Base-by-base conservation (phyloP, 2,888 invertebrate genomes). In the Caenorhabditis sp. region DNA sequence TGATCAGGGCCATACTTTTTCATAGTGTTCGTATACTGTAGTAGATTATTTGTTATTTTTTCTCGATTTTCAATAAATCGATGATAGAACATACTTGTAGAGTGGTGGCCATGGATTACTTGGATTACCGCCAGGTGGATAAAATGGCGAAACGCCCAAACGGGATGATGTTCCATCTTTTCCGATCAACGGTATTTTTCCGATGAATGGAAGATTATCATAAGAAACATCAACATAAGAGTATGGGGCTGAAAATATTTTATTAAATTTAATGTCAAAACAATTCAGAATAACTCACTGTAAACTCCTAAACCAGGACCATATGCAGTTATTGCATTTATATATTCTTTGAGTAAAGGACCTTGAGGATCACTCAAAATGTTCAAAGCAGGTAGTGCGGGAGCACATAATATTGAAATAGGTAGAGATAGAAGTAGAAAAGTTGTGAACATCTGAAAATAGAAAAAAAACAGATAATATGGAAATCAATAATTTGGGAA, bases 241-340 rank as follows among this genome's bases (percentile, higher is more conserved):
- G 51, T 80, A 84, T 4, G 84, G 84, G 10, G 78, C 82, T 81
- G 63, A 21, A 78, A 66, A 26, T n/a, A 24, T 54, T 57, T 19
- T 21, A 31, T 21, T n/a, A 19, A 36, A 55, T 26, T 26, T 55
- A n/a, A n/a, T n/a, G 21, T 21, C 8, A 12, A 51, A 36, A n/a
- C n/a, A 19, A 27, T 50, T 14, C 14, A 27, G 2, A 12, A 27
- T 17, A 50, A 51, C 78, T 63, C 17, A 82, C 82, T 69, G 55
- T 80, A 84, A 3, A 84, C 84, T 26, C 83, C 84, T 19, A 84
- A 69, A 21, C 84, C 84, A 6, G 84, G 84, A 12, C 84, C 84
- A 53, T 83, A 84, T 0, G 83, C 84, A 2, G 83, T 83, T 27
- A 83, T 78, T 0, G 83, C 79, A 54, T 82, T 79, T 63, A 82